A percentile compares a stretch with the other conserved stretches of the same genome.
Conservation (phyloP, 2,113 vertebrate species). For the Dipodomys merriami region DNA sequence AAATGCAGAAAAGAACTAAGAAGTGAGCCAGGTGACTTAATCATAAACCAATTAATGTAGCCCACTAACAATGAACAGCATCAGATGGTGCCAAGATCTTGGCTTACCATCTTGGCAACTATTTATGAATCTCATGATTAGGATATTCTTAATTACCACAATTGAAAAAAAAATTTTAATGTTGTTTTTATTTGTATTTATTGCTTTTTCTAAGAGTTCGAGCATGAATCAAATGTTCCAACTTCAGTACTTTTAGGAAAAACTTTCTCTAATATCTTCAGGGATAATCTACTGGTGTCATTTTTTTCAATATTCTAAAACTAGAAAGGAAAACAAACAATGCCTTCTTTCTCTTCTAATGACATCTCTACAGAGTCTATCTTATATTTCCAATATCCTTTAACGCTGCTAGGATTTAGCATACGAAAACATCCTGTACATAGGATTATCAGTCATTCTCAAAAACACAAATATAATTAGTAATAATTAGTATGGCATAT, state of each 20-base stretch:
- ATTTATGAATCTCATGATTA: constrained; percentile 54
- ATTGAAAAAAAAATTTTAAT: constrained; percentile 50
- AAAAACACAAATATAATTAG: not conserved
- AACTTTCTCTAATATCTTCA: constrained; percentile 43
- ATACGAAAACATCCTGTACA: not conserved
- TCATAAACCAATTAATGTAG: constrained; percentile 24
- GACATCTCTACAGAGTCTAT: not conserved
- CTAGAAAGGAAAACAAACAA: not conserved
- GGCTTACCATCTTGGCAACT: constrained; percentile 48
- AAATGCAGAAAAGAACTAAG: constrained; percentile 35
- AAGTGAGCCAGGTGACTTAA: constrained; percentile 42
- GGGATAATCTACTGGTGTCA: not conserved
- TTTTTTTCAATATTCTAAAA: constrained; percentile 65
- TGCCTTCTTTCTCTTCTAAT: not conserved
- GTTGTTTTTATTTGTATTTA: constrained; percentile 32
- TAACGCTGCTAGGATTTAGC: not conserved
- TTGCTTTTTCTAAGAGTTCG: constrained; percentile 20
- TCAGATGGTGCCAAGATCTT: constrained; percentile 53
- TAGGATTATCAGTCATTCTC: not conserved
- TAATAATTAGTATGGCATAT: no score
- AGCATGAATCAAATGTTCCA: constrained; percentile 44
- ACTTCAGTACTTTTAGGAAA: not conserved
- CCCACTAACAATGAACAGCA: not conserved
- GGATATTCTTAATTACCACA: constrained; percentile 68
- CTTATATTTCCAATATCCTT: not conserved